phyloP scores from a whole-genome alignment of 2,797 vertebrate species.

The Gadopsis marmoratus region DNA sequence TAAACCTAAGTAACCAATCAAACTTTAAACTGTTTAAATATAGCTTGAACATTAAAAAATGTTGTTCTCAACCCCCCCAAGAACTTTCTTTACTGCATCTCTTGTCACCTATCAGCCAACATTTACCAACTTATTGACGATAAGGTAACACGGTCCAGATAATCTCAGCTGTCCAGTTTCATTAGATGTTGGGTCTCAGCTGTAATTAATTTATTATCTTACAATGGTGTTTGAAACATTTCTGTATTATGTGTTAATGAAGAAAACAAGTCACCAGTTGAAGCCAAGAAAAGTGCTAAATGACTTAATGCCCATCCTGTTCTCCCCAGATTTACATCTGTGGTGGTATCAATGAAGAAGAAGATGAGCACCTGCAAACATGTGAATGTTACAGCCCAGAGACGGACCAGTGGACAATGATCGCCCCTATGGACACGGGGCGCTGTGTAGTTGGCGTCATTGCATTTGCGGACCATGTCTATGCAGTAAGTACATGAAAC shows the following conservation, averaged over 20 bases:
- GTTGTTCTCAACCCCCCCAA: too few relatives aligned
- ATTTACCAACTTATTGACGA: neutral
- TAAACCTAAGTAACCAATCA: too few relatives aligned
- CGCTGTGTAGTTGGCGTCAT: slow-evolving; percentile 79
- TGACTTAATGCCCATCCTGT: neutral
- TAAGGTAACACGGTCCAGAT: neutral
- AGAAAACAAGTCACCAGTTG: neutral
- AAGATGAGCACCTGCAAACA: slow-evolving; percentile 78
- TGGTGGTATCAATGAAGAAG: slow-evolving; percentile 89
- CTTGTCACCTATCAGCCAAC: neutral
- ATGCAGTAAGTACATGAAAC: slow-evolving; percentile 57
- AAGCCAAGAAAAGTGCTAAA: neutral
- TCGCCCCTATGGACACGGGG: slow-evolving; percentile 79
- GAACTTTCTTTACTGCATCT: neutral
- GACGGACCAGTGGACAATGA: slow-evolving; percentile 88
- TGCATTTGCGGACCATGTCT: slow-evolving; percentile 47
- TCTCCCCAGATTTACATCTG: slow-evolving; percentile 74
- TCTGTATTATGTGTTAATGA: neutral
- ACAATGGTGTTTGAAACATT: neutral
- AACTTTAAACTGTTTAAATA: neutral
- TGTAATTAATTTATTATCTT: neutral
- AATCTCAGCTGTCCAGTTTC: neutral
- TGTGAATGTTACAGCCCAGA: slow-evolving; percentile 87
- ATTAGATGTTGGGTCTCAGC: neutral
- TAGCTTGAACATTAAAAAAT: too few relatives aligned